phyloP scores from a whole-genome alignment of 2,888 invertebrate species.

The Frankliniella intonsa region DNA sequence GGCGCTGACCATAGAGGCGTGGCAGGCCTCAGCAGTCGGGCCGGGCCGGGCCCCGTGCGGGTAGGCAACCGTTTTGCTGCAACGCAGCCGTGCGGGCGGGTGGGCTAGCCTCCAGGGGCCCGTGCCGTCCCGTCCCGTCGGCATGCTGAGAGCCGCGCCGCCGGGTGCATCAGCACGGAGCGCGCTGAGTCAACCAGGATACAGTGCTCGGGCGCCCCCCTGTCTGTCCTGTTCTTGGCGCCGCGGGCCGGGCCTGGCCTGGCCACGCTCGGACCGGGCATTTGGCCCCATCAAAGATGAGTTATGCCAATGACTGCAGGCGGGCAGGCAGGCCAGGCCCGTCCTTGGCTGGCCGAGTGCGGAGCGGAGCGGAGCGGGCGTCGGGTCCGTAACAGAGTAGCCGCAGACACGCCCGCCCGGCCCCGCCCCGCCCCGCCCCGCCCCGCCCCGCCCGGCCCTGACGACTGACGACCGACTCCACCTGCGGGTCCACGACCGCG shows the following conservation, averaged over 20 bases:
- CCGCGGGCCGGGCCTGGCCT: not conserved
- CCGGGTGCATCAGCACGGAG: too few relatives aligned
- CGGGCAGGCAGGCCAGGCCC: not conserved
- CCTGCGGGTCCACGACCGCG: not conserved
- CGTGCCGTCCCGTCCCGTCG: too few relatives aligned
- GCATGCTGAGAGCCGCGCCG: too few relatives aligned
- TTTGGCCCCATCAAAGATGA: slow-evolving; percentile 10
- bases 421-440: not conserved
- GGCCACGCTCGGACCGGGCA: not conserved
- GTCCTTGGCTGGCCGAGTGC: not conserved
- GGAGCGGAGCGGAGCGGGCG: not conserved
- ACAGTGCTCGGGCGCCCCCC: not conserved
- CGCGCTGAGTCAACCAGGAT: too few relatives aligned
- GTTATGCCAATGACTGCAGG: slow-evolving; percentile 8
- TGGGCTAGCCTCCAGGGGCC: too few relatives aligned
- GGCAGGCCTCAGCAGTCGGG: too few relatives aligned
- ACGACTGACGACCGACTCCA: too few relatives aligned
- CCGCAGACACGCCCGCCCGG: not conserved
- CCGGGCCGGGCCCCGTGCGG: too few relatives aligned
- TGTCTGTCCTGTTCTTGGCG: slow-evolving; percentile 37
- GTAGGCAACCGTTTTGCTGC: too few relatives aligned
- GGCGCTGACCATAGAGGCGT: too few relatives aligned
- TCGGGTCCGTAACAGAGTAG: not conserved
- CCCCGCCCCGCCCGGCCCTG: not conserved
- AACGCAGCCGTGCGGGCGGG: too few relatives aligned